phyloP scores from a whole-genome alignment of 2,797 vertebrate species.

The Sternotherus odoratus region DNA sequence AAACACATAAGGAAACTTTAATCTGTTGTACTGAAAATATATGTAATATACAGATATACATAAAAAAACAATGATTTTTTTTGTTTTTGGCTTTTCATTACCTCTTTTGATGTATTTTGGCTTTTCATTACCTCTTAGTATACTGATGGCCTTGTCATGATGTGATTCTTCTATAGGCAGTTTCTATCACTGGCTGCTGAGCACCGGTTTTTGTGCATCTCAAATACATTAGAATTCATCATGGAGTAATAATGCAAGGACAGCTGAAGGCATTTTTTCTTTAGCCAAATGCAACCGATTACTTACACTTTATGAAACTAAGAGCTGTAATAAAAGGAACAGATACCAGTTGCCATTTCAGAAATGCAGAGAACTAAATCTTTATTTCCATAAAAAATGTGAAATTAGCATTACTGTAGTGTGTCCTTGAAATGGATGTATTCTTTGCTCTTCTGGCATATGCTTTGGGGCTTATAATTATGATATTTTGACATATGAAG shows the following conservation, averaged over 20 bases:
- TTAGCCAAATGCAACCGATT: neutral
- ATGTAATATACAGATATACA: neutral
- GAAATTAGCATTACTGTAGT: neutral
- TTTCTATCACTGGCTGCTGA: neutral
- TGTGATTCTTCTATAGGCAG: neutral
- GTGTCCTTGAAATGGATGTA: neutral
- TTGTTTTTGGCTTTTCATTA: neutral
- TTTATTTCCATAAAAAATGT: neutral
- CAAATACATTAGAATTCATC: neutral
- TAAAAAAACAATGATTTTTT: neutral
- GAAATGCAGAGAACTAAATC: neutral
- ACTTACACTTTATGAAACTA: neutral
- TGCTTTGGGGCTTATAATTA: constrained; percentile 15
- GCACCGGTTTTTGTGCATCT: neutral
- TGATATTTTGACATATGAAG: constrained; percentile 8
- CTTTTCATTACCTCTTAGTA: neutral
- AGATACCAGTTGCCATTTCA: neutral
- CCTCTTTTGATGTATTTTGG: neutral
- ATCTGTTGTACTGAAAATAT: neutral
- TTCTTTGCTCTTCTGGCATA: fast-evolving
- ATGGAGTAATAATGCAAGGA: neutral
- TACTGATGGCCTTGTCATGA: neutral
- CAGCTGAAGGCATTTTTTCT: neutral
- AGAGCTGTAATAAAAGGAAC: neutral
- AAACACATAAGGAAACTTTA: neutral